Percentiles rank a stretch among this genome's conserved stretches.
These are phyloP conservation scores for Arnoldichthys spilopterus DNA, from an alignment of 2,797 vertebrate species.

Conservation along the genomic window DNA sequence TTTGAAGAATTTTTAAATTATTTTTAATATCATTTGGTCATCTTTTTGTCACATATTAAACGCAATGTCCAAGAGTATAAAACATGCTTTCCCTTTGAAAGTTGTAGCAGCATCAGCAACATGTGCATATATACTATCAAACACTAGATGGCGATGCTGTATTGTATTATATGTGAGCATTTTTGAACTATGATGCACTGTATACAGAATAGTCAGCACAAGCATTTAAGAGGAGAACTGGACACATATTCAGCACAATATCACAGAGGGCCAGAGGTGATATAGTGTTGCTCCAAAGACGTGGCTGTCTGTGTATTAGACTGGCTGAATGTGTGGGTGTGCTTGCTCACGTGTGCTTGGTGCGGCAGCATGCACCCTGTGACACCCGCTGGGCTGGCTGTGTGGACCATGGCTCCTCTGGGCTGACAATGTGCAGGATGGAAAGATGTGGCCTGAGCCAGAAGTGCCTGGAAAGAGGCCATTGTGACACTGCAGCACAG, in stretches of 20 bases:
- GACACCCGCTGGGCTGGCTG: conserved; percentile 35
- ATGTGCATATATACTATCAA: neutral
- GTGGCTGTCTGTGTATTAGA: conserved; percentile 43
- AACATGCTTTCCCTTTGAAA: neutral
- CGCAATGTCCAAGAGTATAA: too few species aligned
- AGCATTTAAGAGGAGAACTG: neutral
- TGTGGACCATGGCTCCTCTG: conserved; percentile 36
- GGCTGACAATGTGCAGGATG: conserved; percentile 58
- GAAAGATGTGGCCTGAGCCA: conserved; percentile 56
- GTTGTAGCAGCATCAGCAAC: neutral
- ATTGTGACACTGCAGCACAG: conserved; percentile 46
- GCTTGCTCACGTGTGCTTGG: conserved; percentile 29
- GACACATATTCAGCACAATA: neutral
- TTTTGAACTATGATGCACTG: neutral
- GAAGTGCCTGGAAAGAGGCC: conserved; percentile 45
- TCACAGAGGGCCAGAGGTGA: neutral
- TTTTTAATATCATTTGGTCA: too few species aligned
- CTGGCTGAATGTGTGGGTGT: conserved; percentile 5
- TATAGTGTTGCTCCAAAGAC: conserved; percentile 3
- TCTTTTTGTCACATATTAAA: too few species aligned
- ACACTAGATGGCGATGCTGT: conserved; percentile 48
- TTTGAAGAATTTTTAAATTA: too few species aligned
- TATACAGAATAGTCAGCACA: neutral
- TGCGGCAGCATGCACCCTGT: conserved; percentile 42
- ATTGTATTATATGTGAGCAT: neutral